Evolutionary conservation across 2,113 vertebrate species (phyloP).

Genomic region (Acrocephalus kingi): DNA sequence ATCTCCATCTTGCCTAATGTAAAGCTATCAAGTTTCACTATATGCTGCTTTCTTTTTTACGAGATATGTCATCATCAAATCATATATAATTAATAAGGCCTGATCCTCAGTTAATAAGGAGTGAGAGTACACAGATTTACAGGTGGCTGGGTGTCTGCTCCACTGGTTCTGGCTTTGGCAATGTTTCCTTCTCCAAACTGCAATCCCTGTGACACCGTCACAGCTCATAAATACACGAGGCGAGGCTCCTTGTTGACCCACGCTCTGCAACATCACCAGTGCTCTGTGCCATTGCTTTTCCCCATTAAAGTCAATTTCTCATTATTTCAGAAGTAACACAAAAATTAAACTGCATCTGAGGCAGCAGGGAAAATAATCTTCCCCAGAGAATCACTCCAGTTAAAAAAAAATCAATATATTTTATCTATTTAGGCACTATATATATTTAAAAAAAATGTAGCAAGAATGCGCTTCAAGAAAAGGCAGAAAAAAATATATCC

Average conservation of each 20-base stretch:
- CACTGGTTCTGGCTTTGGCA: neutral
- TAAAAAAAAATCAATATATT: slow-evolving; percentile 9
- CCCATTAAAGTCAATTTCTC: neutral
- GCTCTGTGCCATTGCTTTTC: neutral
- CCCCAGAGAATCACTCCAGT: neutral
- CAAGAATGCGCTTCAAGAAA: slow-evolving; percentile 6
- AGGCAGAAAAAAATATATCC: slow-evolving; percentile 11
- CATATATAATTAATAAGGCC: neutral
- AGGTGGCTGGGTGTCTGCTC: neutral
- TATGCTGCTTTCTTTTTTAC: neutral
- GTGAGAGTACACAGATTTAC: neutral
- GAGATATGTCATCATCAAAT: neutral
- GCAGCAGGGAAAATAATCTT: neutral
- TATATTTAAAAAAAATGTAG: neutral
- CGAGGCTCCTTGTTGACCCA: neutral
- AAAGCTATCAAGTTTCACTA: neutral
- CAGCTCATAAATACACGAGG: neutral
- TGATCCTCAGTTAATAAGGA: neutral
- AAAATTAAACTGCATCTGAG: slow-evolving; percentile 24
- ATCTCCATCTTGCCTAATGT: neutral
- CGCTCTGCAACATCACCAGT: neutral
- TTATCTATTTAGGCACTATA: neutral
- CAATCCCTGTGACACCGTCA: neutral
- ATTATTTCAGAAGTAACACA: slow-evolving; percentile 20
- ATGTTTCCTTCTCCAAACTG: neutral